Base-by-base conservation (phyloP, 2,797 vertebrate genomes). In the Meriones psammophilus region DNA sequence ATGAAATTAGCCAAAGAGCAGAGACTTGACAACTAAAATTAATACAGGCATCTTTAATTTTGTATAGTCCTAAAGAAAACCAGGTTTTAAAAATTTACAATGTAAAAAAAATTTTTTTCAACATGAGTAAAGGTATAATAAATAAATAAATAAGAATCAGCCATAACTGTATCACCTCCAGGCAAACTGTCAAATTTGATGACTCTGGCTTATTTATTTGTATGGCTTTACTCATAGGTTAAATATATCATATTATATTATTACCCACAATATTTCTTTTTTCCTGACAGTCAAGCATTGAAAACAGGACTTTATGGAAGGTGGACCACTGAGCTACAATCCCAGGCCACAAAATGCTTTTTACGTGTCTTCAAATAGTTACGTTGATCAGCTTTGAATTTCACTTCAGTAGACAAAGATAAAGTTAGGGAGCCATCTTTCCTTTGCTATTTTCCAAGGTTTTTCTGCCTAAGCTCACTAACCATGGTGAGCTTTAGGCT, bases 1-100 rank as follows among this genome's bases (percentile, higher is more conserved):
- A 14, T 62, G 42, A 58, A 88, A 33, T 88, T 66, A 8, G 17
- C 26, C 33, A 74, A 81, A 76, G 46, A 92, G 9, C 30, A 9
- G 30, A 88, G 13, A n/a, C 5, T 15, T 85, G 28, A 73, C 15
- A 89, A 78, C 36, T 60, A 71, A 71, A 78, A 60, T 10, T 18
- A 42, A 33, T 46, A 66, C 46, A 64, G 33, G 22, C 1, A 18
- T 36, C 10, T 64, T 10, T 42, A 83, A 50, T 50, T 10, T 18
- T n/a, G n/a, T n/a, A 3, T 69, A 79, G 60, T 62, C n/a, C 36
- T 94, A 76, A 54, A 91, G 26, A 91, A 91, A 93, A 81, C 39
- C 22, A 10, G 30, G 42, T 88, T 26, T 58, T 4, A 33, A 17
- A 94, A 92, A 76, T 36, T 76, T 81, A 26, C 28, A 76, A 76